Evolutionary conservation across 1,140 invertebrate species (phyloP).

Genomic region (Oedothorax gibbosus): DNA sequence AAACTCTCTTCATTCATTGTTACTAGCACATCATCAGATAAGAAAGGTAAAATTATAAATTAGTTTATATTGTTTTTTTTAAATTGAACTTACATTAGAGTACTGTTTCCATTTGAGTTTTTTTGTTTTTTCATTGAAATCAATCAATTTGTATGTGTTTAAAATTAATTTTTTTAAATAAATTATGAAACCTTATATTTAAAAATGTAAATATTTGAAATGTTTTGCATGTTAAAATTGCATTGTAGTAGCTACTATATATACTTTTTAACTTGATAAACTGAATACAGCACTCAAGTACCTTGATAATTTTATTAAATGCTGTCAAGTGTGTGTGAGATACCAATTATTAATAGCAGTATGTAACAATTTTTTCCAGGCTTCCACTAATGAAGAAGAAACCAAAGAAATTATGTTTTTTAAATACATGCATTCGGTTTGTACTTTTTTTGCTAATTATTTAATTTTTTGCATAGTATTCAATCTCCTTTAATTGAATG

Average conservation of each 20-base stretch:
- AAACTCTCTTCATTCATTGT: slow-evolving; percentile 40
- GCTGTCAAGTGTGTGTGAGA: too few species aligned
- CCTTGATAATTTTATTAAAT: too few species aligned
- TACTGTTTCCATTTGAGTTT: neutral
- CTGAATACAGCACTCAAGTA: too few species aligned
- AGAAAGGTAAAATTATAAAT: slow-evolving; percentile 14
- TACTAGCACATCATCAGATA: slow-evolving; percentile 18
- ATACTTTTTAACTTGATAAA: too few species aligned
- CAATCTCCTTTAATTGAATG: too few species aligned
- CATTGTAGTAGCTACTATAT: too few species aligned
- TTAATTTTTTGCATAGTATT: too few species aligned
- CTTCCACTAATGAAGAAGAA: slow-evolving; percentile 23
- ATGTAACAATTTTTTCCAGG: neutral
- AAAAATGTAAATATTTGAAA: too few species aligned
- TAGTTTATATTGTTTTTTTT: neutral
- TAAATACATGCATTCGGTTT: slow-evolving; percentile 21
- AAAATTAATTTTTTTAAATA: neutral
- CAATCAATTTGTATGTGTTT: neutral
- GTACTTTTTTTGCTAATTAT: neutral
- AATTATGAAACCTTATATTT: neutral
- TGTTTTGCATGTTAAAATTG: too few species aligned
- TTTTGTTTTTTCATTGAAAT: neutral
- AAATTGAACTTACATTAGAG: neutral
- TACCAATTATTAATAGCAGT: too few species aligned
- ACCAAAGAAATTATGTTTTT: slow-evolving; percentile 39